Evolutionary conservation across 2,113 vertebrate species (phyloP).

Genomic region (Syngnathus scovelli): DNA sequence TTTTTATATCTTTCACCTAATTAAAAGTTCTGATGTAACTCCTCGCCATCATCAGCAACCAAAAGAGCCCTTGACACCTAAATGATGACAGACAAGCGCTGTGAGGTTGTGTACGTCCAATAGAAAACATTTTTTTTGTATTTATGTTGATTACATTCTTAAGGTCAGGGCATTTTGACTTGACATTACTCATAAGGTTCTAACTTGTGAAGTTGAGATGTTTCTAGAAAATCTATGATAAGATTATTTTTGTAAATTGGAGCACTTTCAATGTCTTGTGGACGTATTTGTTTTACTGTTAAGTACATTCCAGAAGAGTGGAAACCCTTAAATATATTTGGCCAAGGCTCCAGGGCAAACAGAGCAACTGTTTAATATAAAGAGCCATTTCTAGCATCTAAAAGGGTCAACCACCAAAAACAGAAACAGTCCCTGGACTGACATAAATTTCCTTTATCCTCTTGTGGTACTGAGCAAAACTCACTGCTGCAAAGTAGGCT

Average conservation of each 20-base stretch:
- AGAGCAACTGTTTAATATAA: not conserved
- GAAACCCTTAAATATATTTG: not conserved
- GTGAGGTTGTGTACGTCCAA: too few relatives aligned
- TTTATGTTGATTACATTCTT: not conserved
- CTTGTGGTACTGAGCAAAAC: not conserved
- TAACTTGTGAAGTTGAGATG: not conserved
- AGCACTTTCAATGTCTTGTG: not conserved
- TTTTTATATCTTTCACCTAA: conserved; percentile 40
- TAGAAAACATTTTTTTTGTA: too few relatives aligned
- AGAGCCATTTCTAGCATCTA: not conserved
- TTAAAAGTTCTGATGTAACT: conserved; percentile 19
- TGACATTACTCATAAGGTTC: not conserved
- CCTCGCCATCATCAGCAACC: not conserved
- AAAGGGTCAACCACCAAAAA: not conserved
- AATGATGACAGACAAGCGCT: too few relatives aligned
- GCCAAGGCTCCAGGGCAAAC: not conserved
- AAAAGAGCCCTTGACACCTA: too few relatives aligned
- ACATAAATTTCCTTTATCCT: not conserved
- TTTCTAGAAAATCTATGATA: not conserved
- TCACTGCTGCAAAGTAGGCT: not conserved
- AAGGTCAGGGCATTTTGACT: not conserved
- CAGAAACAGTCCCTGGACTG: not conserved
- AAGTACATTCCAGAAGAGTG: not conserved
- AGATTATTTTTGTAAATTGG: not conserved
- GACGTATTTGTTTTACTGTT: not conserved